These are phyloP conservation scores for Habrosyne pyritoides DNA, from an alignment of 2,888 invertebrate genomes.

Conservation along the genomic window DNA sequence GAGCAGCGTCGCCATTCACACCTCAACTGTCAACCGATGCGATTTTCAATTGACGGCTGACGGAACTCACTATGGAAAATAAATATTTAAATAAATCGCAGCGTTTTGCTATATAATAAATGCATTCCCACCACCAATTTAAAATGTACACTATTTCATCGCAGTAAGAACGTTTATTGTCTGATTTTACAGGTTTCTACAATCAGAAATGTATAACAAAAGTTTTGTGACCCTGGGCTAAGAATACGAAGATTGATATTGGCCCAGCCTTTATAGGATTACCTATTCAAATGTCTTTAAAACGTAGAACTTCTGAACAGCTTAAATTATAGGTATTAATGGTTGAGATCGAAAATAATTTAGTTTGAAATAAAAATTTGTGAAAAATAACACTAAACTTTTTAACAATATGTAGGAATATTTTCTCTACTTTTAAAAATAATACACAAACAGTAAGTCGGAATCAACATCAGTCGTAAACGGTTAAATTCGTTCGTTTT, in stretches of 20 bases:
- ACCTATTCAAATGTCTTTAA: no score
- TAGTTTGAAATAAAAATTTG: background rate
- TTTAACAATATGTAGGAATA: background rate
- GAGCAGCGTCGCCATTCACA: slow-evolving; percentile 2
- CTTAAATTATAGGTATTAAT: background rate
- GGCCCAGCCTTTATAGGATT: no score
- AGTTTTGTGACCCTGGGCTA: no score
- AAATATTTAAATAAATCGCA: slow-evolving; percentile 1
- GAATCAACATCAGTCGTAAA: background rate
- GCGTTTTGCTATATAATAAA: background rate
- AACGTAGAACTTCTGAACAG: background rate
- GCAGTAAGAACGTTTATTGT: background rate
- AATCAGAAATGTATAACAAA: no score
- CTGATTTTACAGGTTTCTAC: background rate
- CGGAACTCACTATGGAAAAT: slow-evolving; percentile 3
- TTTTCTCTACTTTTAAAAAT: background rate
- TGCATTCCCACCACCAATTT: background rate
- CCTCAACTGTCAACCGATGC: background rate
- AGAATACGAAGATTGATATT: slow-evolving; percentile 1
- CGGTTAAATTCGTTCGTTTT: background rate
- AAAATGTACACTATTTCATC: background rate
- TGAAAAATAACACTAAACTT: background rate
- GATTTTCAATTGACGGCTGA: slow-evolving; percentile 1
- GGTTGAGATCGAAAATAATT: background rate
- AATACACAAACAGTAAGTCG: background rate